Conservation (phyloP, 2,113 vertebrate species). For the Anguilla japonica region DNA sequence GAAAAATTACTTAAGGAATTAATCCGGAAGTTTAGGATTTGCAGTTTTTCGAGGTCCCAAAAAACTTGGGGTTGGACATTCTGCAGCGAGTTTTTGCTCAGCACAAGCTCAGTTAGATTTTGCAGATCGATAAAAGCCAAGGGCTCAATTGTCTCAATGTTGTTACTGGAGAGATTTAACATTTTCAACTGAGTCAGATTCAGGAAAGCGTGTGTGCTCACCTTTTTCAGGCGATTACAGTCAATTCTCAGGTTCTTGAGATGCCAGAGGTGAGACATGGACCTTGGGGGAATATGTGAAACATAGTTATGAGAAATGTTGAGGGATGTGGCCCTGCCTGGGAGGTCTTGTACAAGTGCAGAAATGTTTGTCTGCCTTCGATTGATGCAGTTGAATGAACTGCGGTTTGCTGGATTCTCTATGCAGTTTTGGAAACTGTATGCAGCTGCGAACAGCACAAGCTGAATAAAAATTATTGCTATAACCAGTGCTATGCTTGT, state of each 20-base stretch:
- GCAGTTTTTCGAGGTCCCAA: constrained; percentile 41
- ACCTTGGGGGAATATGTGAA: constrained; percentile 22
- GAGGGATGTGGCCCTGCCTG: constrained; percentile 40
- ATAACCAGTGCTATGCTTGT: constrained; percentile 30
- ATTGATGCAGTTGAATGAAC: constrained; percentile 60
- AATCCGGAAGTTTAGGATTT: constrained; percentile 50
- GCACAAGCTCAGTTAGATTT: constrained; percentile 57
- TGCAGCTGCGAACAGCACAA: constrained; percentile 35
- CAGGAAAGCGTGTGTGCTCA: constrained; percentile 65
- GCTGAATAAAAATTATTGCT: constrained; percentile 29
- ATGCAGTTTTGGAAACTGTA: constrained; percentile 79
- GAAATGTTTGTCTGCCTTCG: constrained; percentile 38
- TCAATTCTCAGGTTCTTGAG: constrained; percentile 57
- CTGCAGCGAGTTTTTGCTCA: constrained; percentile 59
- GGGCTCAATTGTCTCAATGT: constrained; percentile 49
- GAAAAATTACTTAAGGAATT: constrained; percentile 65
- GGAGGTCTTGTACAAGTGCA: constrained; percentile 60
- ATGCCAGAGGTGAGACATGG: constrained; percentile 54
- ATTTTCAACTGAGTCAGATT: constrained; percentile 52
- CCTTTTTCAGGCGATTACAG: constrained; percentile 49
- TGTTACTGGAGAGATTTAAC: constrained; percentile 67
- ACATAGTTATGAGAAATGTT: constrained; percentile 47
- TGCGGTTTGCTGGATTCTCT: constrained; percentile 13
- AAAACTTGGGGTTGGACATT: constrained; percentile 54
- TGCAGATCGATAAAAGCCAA: constrained; percentile 53